Evolutionary conservation across 2,888 invertebrate genomes (phyloP).

Genomic region (Thereva nobilitata): DNA sequence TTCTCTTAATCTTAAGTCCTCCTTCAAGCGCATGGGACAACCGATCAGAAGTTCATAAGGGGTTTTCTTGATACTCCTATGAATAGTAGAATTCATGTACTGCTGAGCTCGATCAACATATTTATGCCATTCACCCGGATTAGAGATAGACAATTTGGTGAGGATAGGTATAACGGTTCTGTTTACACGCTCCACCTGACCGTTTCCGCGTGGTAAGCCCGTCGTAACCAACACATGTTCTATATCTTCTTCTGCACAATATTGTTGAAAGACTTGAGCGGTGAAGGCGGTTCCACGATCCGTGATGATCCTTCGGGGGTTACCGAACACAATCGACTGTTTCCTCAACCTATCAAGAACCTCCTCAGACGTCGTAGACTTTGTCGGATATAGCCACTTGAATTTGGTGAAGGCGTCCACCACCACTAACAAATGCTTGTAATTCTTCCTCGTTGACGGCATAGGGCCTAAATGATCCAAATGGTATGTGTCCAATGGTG

Average conservation of each 20-base stretch:
- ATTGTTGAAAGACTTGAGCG: constrained; percentile 48
- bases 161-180: constrained; percentile 46
- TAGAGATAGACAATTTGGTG: constrained; percentile 48
- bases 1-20: neutral
- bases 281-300: constrained; percentile 36
- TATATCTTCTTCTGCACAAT: constrained; percentile 48
- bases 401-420: constrained; percentile 7
- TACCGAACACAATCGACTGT: neutral
- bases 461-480: constrained; percentile 50
- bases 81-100: neutral
- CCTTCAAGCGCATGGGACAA: constrained; percentile 21
- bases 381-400: neutral
- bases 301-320: neutral
- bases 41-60: neutral
- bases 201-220: constrained; percentile 42
- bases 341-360: neutral
- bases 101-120: neutral
- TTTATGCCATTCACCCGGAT: constrained; percentile 40
- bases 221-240: constrained; percentile 46
- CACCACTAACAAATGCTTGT: constrained; percentile 38
- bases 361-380: neutral
- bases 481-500: constrained; percentile 47
- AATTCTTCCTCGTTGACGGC: constrained; percentile 43
- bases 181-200: constrained; percentile 48
- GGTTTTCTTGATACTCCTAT: neutral